A percentile compares a stretch with the other conserved stretches of the same genome.
These are phyloP conservation scores for Beroe ovata DNA, from an alignment of 37 sponge, comb jelly and placozoan genomes.

Conservation along the genomic window DNA sequence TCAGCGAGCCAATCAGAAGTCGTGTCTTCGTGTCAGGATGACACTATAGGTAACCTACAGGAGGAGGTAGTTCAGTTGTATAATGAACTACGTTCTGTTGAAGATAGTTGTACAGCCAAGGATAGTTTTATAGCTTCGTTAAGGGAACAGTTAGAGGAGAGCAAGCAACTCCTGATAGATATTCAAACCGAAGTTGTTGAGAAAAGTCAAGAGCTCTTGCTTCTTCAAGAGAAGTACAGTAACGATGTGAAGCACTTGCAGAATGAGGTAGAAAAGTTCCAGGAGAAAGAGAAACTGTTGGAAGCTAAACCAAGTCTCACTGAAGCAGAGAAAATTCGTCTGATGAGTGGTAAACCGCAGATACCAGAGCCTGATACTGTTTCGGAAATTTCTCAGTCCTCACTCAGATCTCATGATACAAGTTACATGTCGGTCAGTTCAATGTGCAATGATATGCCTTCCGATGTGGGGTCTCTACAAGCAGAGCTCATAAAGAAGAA, in stretches of 20 bases:
- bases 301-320: conserved; percentile 1
- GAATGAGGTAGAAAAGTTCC: conserved; percentile 7
- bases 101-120: conserved; percentile 28
- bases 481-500: conserved; percentile 44
- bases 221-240: background rate
- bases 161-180: background rate
- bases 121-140: background rate
- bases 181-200: background rate
- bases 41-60: background rate
- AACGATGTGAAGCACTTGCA: background rate
- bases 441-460: background rate
- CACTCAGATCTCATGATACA: conserved; percentile 4
- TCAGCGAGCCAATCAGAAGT: conserved; percentile 12
- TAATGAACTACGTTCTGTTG: conserved; percentile 24
- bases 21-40: background rate
- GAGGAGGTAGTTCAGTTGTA: conserved; percentile 47
- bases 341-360: conserved; percentile 54
- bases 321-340: conserved; percentile 50
- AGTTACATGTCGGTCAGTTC: conserved; percentile 17
- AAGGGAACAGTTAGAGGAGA: background rate
- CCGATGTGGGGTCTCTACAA: conserved; percentile 31
- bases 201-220: background rate
- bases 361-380: conserved; percentile 7
- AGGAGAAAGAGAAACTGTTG: conserved; percentile 15
- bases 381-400: conserved; percentile 45